Evolutionary conservation across 92 coral and sea anemone genomes (phyloP).

Genomic region (Anthopleura xanthogrammica): DNA sequence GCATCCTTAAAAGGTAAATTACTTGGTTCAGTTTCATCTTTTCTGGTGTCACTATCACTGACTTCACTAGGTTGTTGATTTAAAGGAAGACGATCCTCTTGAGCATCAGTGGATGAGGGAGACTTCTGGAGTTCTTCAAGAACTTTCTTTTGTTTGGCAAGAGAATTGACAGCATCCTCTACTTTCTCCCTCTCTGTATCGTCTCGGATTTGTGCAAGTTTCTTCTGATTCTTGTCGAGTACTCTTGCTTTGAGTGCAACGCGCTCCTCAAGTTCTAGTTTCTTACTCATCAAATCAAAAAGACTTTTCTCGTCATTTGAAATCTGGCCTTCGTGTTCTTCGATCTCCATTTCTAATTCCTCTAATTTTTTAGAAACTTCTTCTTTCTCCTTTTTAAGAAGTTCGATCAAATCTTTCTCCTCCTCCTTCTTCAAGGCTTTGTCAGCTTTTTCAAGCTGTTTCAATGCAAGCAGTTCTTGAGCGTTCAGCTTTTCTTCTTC

Average conservation of each 20-base stretch:
- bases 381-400: constrained; percentile 50
- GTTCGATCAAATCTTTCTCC: constrained; percentile 49
- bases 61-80: not conserved
- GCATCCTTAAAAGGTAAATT: not conserved
- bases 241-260: constrained; percentile 39
- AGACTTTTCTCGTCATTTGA: constrained; percentile 21
- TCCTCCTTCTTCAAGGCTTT: constrained; percentile 41
- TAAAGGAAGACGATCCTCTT: not conserved
- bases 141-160: constrained; percentile 13
- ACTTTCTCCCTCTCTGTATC: constrained; percentile 1
- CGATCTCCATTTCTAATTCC: constrained; percentile 49
- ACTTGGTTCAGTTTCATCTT: not conserved
- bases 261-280: constrained; percentile 59
- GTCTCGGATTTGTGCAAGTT: constrained; percentile 12
- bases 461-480: constrained; percentile 46
- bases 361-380: constrained; percentile 56
- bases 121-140: constrained; percentile 7
- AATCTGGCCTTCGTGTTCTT: constrained; percentile 39
- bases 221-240: constrained; percentile 30
- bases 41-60: no score
- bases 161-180: constrained; percentile 1
- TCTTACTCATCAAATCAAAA: constrained; percentile 46
- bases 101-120: not conserved
- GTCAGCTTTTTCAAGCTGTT: constrained; percentile 53
- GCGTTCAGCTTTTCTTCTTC: constrained; percentile 42